phyloP scores from a whole-genome alignment of 2,888 invertebrate species.

The Ornithoptera priamus region DNA sequence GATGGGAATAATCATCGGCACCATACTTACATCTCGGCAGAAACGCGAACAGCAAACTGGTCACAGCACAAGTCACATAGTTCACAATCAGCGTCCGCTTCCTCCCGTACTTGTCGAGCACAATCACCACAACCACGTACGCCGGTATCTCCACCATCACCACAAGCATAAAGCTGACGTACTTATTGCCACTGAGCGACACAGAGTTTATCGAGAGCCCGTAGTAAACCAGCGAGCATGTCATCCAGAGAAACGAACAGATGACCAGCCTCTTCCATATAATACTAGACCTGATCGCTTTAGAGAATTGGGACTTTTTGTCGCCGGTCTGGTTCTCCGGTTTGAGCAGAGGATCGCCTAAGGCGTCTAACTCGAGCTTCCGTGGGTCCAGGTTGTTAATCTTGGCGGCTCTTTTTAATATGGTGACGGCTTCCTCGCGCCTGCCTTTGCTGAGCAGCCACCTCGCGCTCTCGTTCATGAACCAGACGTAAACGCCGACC shows the following conservation, averaged over 20 bases:
- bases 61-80: slow-evolving; percentile 81
- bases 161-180: slow-evolving; percentile 86
- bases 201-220: slow-evolving; percentile 89
- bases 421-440: slow-evolving; percentile 82
- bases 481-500: slow-evolving; percentile 84
- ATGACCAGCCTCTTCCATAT: slow-evolving; percentile 81
- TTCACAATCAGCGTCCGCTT: slow-evolving; percentile 82
- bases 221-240: slow-evolving; percentile 89
- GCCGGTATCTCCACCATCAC: slow-evolving; percentile 86
- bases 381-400: slow-evolving; percentile 80
- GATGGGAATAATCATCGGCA: no score
- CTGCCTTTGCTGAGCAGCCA: slow-evolving; percentile 88
- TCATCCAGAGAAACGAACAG: slow-evolving; percentile 88
- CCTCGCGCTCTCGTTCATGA: slow-evolving; percentile 87
- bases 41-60: slow-evolving; percentile 82
- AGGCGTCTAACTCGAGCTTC: slow-evolving; percentile 65
- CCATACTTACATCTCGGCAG: slow-evolving; percentile 77
- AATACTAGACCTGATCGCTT: slow-evolving; percentile 78
- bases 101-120: slow-evolving; percentile 84
- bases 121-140: slow-evolving; percentile 82
- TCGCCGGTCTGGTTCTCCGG: slow-evolving; percentile 54
- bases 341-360: slow-evolving; percentile 68
- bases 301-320: slow-evolving; percentile 65
- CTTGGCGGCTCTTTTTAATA: slow-evolving; percentile 82
- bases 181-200: slow-evolving; percentile 85